Base-by-base conservation (phyloP, 1,140 invertebrate species). In the Vanessa atalanta region DNA sequence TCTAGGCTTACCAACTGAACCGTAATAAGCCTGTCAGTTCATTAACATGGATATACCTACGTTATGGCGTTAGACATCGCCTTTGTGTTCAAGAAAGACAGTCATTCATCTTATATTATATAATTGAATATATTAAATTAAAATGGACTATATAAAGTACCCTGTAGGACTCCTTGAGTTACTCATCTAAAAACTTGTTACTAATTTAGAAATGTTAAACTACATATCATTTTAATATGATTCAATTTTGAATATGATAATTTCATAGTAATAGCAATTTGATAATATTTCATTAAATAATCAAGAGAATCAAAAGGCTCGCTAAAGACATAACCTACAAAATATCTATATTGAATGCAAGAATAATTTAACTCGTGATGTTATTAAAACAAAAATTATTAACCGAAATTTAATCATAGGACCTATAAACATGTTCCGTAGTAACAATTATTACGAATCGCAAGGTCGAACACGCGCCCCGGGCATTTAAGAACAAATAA, bases 1-100 rank as follows among this genome's bases (percentile, higher is more conserved):
- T 76, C 74, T 61, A 76, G 74, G 74, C 74, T 76, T 76, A 72
- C 74, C 70, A 76, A 68, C 69, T 76, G 74, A 76, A 63, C 74
- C 50, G 74, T 77, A 78, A 78, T 78, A 74, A 74, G 72, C 76
- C 76, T 72, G 76, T 71, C 76, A 74, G 76, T 74, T 78, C 76
- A 78, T 78, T 78, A 78, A 65, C 65, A 72, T 63, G 74, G 70
- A 76, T 76, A 72, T 48, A 76, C 69, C 70, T 47, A 63, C 64
- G 51, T 75, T 67, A 75, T 75, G 73, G 73, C 16, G 71, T 67
- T 75, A 75, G 55, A 61, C 73, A 61, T 71, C 55, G 61, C 65
- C 64, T 75, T 70, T 71, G 53, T 71, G 55, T 60, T 61, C 53
- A 12, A n/a, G 53, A 60, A 60, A 55, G 53, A 69, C 67, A 60